Percentiles rank a stretch among this genome's conserved stretches.
Evolutionary conservation across 2,113 vertebrate species (phyloP).

Genomic region (Malurus alboscapulatus): DNA sequence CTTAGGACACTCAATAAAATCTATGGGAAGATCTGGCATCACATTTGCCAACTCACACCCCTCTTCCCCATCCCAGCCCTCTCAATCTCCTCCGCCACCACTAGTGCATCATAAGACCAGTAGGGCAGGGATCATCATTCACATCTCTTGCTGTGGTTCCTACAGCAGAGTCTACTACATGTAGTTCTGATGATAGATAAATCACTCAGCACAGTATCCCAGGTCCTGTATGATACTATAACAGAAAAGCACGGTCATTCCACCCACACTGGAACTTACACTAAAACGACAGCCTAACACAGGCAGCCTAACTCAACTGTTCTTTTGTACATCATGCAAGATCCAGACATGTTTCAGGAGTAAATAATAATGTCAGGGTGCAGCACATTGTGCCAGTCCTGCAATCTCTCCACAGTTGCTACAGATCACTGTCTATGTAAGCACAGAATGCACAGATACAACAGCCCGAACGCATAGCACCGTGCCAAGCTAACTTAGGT

Average conservation of each 20-base stretch:
- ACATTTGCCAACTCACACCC: neutral
- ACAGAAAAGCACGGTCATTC: neutral
- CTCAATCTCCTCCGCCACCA: neutral
- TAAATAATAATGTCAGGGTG: neutral
- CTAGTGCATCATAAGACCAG: accelerated
- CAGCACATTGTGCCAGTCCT: accelerated
- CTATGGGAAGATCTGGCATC: neutral
- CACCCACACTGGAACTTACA: accelerated
- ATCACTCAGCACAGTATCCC: neutral
- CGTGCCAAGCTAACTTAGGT: neutral
- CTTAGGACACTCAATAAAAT: neutral
- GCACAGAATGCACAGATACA: neutral
- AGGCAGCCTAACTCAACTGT: neutral
- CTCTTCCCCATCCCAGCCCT: neutral
- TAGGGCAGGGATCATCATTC: neutral
- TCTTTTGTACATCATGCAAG: neutral
- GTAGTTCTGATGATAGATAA: neutral
- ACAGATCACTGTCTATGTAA: neutral
- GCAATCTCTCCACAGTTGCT: neutral
- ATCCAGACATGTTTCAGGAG: neutral
- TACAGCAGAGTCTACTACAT: neutral
- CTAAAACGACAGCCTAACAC: no score
- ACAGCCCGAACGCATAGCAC: accelerated
- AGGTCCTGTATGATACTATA: neutral
- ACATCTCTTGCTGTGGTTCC: neutral